phyloP scores from a whole-genome alignment of 2,888 invertebrate genomes.

The Xanthorhoe spadicearia region DNA sequence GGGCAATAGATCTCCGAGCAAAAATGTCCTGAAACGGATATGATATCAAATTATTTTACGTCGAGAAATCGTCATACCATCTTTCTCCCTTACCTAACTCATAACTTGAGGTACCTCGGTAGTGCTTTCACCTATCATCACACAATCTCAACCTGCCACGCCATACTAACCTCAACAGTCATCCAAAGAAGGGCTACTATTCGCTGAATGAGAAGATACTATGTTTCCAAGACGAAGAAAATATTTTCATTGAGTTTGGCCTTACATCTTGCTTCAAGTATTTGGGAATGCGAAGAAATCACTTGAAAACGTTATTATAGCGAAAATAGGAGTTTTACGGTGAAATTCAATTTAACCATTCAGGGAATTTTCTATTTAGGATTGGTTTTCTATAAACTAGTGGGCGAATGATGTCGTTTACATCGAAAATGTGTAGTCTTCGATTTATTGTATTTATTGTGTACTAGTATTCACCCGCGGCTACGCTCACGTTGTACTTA shows the following conservation, averaged over 20 bases:
- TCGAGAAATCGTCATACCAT: constrained; percentile 23
- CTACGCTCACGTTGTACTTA: no score
- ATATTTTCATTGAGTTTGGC: constrained; percentile 47
- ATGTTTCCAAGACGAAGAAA: constrained; percentile 31
- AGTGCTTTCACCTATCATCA: constrained; percentile 22
- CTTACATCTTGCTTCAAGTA: constrained; percentile 30
- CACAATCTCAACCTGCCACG: constrained; percentile 4
- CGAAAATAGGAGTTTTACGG: constrained; percentile 7
- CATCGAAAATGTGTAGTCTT: background rate
- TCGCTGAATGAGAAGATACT: background rate
- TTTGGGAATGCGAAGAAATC: constrained; percentile 17
- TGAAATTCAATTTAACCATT: background rate
- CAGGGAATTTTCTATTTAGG: background rate
- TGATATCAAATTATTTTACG: constrained; percentile 24
- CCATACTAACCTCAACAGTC: background rate
- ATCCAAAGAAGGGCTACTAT: background rate
- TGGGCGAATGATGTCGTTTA: background rate
- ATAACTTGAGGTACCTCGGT: constrained; percentile 29
- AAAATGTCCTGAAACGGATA: constrained; percentile 27
- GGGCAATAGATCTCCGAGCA: constrained; percentile 6
- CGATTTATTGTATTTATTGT: no score
- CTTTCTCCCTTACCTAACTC: constrained; percentile 28
- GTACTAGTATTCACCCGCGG: no score
- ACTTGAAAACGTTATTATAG: constrained; percentile 15
- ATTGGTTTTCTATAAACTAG: background rate